Evolutionary conservation across 1,140 invertebrate species (phyloP).

Genomic region (Papilio dardanus): DNA sequence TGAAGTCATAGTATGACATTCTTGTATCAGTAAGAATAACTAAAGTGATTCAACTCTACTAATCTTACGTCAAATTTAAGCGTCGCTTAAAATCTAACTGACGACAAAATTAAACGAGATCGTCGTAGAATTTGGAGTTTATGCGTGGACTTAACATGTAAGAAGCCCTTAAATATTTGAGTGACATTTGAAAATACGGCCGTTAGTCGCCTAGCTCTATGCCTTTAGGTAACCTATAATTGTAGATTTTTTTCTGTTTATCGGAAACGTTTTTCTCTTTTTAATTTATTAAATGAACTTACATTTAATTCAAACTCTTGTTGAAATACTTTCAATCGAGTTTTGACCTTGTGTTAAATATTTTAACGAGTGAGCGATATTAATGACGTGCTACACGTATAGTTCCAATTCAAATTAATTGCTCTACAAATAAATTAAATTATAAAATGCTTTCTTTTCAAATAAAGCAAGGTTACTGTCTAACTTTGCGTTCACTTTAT

Average conservation of each 20-base stretch:
- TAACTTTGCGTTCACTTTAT: not conserved
- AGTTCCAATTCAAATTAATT: slow-evolving; percentile 17
- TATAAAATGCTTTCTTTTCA: not conserved
- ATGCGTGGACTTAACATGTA: too few species aligned
- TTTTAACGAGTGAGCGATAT: slow-evolving; percentile 14
- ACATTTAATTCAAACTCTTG: not conserved
- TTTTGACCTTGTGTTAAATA: not conserved
- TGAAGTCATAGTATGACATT: not conserved
- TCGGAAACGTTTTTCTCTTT: not conserved
- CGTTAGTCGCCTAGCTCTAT: too few species aligned
- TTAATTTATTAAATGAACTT: not conserved
- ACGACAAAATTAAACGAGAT: too few species aligned
- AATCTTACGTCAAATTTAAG: too few species aligned
- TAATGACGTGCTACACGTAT: slow-evolving; percentile 19
- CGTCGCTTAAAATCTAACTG: too few species aligned
- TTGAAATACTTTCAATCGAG: not conserved
- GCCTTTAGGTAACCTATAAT: too few species aligned
- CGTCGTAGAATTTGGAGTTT: too few species aligned
- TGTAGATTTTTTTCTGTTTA: too few species aligned
- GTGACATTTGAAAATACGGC: too few species aligned
- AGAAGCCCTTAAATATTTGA: too few species aligned
- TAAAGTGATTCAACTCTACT: too few species aligned
- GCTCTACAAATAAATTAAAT: slow-evolving; percentile 1
- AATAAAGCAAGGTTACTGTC: not conserved
- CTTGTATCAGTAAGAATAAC: too few species aligned